A percentile compares a stretch with the other conserved stretches of the same genome.
Evolutionary conservation across 2,888 invertebrate genomes (phyloP).

Genomic region (Trachelus tabidus): DNA sequence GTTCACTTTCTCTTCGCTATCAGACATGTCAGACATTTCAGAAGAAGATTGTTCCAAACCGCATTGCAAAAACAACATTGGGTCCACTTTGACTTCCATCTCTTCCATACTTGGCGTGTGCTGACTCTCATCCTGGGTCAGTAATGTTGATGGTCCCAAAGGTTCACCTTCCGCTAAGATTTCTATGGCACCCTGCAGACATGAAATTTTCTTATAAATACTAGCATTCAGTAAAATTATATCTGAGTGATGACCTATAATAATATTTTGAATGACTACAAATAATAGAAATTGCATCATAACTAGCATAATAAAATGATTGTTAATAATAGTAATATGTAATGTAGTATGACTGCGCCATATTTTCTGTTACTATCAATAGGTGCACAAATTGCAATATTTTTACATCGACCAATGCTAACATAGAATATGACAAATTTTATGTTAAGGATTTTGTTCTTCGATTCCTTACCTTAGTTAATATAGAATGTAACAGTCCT

Average conservation of each 20-base stretch:
- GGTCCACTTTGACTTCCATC: slow-evolving; percentile 78
- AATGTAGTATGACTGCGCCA: too few species aligned
- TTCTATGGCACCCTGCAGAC: slow-evolving; percentile 51
- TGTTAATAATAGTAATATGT: too few species aligned
- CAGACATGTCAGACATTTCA: slow-evolving; percentile 55
- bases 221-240: neutral
- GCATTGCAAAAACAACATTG: slow-evolving; percentile 75
- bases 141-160: slow-evolving; percentile 34
- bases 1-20: slow-evolving; percentile 56
- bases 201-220: neutral
- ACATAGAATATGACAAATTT: neutral
- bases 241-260: neutral
- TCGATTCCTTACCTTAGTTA: slow-evolving; percentile 66
- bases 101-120: slow-evolving; percentile 63
- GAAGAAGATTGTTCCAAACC: slow-evolving; percentile 66
- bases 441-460: neutral
- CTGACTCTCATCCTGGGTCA: slow-evolving; percentile 39
- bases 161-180: slow-evolving; percentile 48
- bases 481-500: slow-evolving; percentile 69
- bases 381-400: too few species aligned
- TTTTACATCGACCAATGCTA: neutral
- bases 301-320: too few species aligned
- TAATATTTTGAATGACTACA: too few species aligned
- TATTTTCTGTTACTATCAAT: too few species aligned
- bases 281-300: too few species aligned